Evolutionary conservation across 2,113 vertebrate species (phyloP), one percentile per base, ranked within the genome.

Genomic region (Leucoraja erinaceus): DNA sequence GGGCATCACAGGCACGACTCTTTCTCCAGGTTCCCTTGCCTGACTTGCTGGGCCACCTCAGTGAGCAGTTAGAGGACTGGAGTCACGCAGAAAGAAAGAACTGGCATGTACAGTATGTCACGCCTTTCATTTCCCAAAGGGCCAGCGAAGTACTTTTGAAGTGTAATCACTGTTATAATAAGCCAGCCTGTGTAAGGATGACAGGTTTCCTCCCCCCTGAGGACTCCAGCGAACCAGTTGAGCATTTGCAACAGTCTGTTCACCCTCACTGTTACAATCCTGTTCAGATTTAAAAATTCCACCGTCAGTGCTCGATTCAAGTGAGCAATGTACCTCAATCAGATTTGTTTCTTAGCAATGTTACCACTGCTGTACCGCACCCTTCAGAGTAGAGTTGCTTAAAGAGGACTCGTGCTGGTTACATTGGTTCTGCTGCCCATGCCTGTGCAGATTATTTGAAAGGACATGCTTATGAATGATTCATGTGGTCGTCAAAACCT

Each of bases 381-480:
- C 54, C 28, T 16, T 6, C n/a, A 12, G 16, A 61, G 56, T 0
- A 9, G 78, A 54, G 47, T 25, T 56, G 78, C 20, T 31, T 20
- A 88, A 88, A 88, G 59, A 66, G 59, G 59, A 7, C 59, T 63
- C 14, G 5, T 12, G 59, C 83, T 63, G 83, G 56, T 14, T 86
- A 11, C 28, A 61, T 6, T 86, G 28, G 56, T 86, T 61, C 28
- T n/a, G 59, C 28, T 86, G 47, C 56, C 83, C 59, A 61, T 88
- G 59, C 83, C 83, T 31, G 56, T 63, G 83, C 16, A 6, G 59
- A 31, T 63, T 88, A 16, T 31, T n/a, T 88, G 83, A 66, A 31
- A 63, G 59, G 63, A 88, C 83, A 88, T 63, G 83, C 12, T 63
- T 63, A 63, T 88, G 28, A 88, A 88, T 88, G 83, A 88, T 88